A percentile compares a stretch with the other conserved stretches of the same genome.
These are phyloP conservation scores for Trichopria drosophilae DNA, from an alignment of 2,888 invertebrate species.

Conservation along the genomic window DNA sequence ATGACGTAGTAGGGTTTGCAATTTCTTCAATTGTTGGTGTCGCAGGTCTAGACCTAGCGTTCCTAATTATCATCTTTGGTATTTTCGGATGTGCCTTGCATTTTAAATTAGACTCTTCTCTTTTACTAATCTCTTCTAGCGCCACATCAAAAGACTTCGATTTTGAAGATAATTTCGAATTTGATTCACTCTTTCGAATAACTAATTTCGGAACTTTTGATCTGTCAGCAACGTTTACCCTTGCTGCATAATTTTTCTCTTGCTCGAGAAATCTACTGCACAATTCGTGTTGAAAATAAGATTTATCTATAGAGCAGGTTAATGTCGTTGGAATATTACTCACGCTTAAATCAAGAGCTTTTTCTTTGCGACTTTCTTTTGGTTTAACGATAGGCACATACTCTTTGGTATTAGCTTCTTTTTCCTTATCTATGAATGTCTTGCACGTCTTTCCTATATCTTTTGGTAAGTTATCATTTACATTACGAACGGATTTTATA, in stretches of 20 bases:
- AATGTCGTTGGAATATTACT: too few relatives aligned
- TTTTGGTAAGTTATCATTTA: too few relatives aligned
- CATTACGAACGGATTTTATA: too few relatives aligned
- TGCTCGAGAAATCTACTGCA: slow-evolving; percentile 23
- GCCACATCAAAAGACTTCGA: slow-evolving; percentile 21
- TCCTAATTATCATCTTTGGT: slow-evolving; percentile 56
- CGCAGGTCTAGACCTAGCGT: slow-evolving; percentile 50
- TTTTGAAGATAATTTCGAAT: slow-evolving; percentile 36
- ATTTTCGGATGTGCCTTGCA: slow-evolving; percentile 47
- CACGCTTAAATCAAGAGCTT: too few relatives aligned
- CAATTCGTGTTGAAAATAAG: slow-evolving; percentile 21
- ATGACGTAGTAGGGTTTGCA: slow-evolving; percentile 28
- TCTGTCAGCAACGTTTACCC: slow-evolving; percentile 18
- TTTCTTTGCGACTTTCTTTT: too few relatives aligned
- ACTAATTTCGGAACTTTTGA: slow-evolving; percentile 47
- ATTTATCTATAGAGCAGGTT: slow-evolving; percentile 24
- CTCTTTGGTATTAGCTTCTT: too few relatives aligned
- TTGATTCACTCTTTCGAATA: slow-evolving; percentile 45
- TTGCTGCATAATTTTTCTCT: slow-evolving; percentile 20
- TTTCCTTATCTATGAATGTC: too few relatives aligned
- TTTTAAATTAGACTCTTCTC: slow-evolving; percentile 22
- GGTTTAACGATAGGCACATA: too few relatives aligned
- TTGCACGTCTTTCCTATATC: too few relatives aligned
- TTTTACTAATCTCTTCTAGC: not conserved
- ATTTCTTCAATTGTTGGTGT: slow-evolving; percentile 50